A percentile compares a stretch with the other conserved stretches of the same genome.
Evolutionary conservation across 2,113 vertebrate species (phyloP).

Genomic region (Ariopsis seemanni): DNA sequence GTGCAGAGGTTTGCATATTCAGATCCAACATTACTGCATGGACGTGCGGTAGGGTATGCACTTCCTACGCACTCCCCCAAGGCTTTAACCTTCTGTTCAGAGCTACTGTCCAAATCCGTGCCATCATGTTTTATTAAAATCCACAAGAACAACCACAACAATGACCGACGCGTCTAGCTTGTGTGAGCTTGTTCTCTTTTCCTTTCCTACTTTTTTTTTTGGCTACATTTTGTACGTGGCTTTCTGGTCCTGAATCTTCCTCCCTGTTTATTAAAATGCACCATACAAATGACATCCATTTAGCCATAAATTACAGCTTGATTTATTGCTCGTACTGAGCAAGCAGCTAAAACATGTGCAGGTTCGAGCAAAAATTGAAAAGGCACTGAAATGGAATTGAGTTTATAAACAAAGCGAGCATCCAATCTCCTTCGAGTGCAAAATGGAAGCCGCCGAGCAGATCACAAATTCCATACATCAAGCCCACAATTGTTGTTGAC

Average conservation of each 20-base stretch:
- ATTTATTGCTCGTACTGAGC: conserved; percentile 16
- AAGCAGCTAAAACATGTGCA: conserved; percentile 8
- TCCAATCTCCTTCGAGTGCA: conserved; percentile 20
- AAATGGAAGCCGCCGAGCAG: conserved; percentile 7
- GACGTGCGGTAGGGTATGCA: conserved; percentile 17
- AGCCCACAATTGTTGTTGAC: conserved; percentile 23
- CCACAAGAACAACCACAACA: conserved; percentile 1
- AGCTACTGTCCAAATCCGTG: conserved; percentile 30
- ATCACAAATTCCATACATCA: conserved; percentile 36
- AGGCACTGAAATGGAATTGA: background rate
- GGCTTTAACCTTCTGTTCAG: conserved; percentile 49
- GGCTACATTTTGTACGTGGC: background rate
- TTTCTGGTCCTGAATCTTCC: background rate
- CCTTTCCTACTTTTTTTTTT: no score
- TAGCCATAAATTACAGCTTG: conserved; percentile 15
- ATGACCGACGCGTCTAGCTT: background rate
- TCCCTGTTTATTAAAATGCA: background rate
- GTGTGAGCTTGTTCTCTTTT: no score
- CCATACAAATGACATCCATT: background rate
- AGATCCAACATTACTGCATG: conserved; percentile 22
- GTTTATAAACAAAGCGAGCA: conserved; percentile 22
- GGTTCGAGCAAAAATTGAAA: conserved; percentile 9
- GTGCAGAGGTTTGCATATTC: conserved; percentile 46
- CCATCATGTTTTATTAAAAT: conserved; percentile 24
- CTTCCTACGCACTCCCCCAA: conserved; percentile 41